Base-by-base conservation (phyloP, 2,888 invertebrate genomes). In the Tubulanus polymorphus region DNA sequence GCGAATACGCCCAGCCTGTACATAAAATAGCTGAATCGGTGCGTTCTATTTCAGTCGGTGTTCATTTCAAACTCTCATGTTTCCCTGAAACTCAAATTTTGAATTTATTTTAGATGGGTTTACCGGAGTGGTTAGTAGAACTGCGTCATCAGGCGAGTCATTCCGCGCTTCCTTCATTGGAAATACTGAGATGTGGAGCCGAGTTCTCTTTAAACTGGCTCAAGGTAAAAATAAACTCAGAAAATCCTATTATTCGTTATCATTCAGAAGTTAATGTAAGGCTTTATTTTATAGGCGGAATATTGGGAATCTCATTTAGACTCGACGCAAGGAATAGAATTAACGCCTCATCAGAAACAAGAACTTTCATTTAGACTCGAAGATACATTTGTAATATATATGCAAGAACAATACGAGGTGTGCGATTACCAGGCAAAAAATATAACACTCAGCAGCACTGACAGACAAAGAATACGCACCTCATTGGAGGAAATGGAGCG, bases 111-210 rank as follows among this genome's bases (percentile, higher is more conserved):
- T 82, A 85, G 74, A 78, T 87, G 56, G 86, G 85, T 41, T 84
- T 91, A 37, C 91, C 91, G 0, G 85, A 86, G 58, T 91, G 90
- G 90, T 83, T 92, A 55, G 86, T 91, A 5, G 85, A 87, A 62
- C 75, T 91, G 51, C 82, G 91, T 52, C 90, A 92, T 74, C 86
- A 88, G 61, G 85, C 87, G 37, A 87, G 90, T 28, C 91, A 92
- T 73, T 83, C 85, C 61, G 82, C 83, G 59, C 76, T 89, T 29
- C 90, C 90, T 18, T 83, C 86, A 0, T 74, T 88, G 28, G 80
- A 80, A 45, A 77, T 86, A 50, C 79, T 91, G 3, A 81, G 85
- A 71, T 81, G 84, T 63, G 89, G 87, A 2, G 80, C 85, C 25
- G 72, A 81, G 27, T 83, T 85, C 66, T 83, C 87, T 54, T 78